Conservation (phyloP, 2,888 invertebrate species). For the Dasysyrphus albostriatus region DNA sequence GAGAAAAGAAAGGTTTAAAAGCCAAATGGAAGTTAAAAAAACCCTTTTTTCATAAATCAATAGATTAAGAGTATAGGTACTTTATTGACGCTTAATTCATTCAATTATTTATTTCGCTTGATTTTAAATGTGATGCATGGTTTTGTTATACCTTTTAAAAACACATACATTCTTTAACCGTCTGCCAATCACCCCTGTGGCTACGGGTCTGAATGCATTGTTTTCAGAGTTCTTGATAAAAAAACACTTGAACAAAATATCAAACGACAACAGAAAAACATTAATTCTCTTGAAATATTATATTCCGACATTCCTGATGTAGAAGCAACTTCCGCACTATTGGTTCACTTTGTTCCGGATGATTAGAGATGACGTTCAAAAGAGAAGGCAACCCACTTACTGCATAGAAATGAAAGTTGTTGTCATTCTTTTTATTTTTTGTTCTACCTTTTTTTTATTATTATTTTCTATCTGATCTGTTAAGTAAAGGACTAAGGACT, state of each 20-base stretch:
- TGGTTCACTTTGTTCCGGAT: conserved; percentile 27
- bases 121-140: too few species aligned
- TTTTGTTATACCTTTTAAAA: too few species aligned
- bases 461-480: conserved; percentile 7
- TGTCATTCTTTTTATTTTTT: neutral
- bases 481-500: neutral
- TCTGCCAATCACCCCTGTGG: neutral
- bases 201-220: neutral
- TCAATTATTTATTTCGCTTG: too few species aligned
- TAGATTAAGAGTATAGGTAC: too few species aligned
- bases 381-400: conserved; percentile 33
- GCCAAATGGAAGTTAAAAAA: too few species aligned
- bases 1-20: too few species aligned
- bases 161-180: too few species aligned
- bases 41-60: too few species aligned
- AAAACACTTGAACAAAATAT: neutral
- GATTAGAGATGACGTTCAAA: conserved; percentile 33
- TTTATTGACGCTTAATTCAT: too few species aligned
- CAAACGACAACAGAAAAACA: neutral
- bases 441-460: neutral
- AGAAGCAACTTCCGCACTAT: conserved; percentile 35
- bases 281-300: conserved; percentile 5
- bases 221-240: conserved; percentile 7
- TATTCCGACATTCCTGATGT: conserved; percentile 23
- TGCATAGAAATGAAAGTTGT: neutral